Evolutionary conservation across 1,140 invertebrate species (phyloP).

Genomic region (Aphaenogaster rudis): DNA sequence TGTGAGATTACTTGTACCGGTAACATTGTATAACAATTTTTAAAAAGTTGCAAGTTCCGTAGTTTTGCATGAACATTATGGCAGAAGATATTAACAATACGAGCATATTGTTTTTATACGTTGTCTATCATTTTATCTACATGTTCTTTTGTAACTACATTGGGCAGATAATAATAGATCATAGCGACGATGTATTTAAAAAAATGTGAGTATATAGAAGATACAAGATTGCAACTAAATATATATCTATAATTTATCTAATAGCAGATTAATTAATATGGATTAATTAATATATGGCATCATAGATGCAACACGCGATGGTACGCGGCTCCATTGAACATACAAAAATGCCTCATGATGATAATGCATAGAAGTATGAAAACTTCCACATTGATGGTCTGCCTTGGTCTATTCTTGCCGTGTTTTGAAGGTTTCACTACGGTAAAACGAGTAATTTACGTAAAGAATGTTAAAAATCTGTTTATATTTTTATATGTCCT

Average conservation of each 20-base stretch:
- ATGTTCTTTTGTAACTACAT: conserved; percentile 57
- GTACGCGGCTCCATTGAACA: conserved; percentile 25
- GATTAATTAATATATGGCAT: conserved; percentile 16
- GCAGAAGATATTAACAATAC: not conserved
- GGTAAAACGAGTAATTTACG: conserved; percentile 43
- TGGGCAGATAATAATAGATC: conserved; percentile 64
- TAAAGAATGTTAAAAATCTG: not conserved
- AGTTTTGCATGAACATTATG: not conserved
- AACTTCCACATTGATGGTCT: not conserved
- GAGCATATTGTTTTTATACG: not conserved
- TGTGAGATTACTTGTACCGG: not conserved
- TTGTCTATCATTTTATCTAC: conserved; percentile 47
- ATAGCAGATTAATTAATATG: not conserved
- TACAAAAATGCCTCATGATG: conserved; percentile 26
- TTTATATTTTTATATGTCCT: conserved; percentile 7
- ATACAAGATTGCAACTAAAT: not conserved
- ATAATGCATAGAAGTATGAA: conserved; percentile 52
- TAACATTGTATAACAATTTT: not conserved
- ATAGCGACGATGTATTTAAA: conserved; percentile 56
- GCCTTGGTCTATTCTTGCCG: not conserved
- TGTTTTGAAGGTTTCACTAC: conserved; percentile 17
- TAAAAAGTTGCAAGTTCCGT: not conserved
- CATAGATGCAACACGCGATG: conserved; percentile 42
- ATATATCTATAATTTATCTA: not conserved
- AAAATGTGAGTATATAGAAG: conserved; percentile 52